Conservation (phyloP, 2,888 invertebrate genomes). For the Hipparchia semele region DNA sequence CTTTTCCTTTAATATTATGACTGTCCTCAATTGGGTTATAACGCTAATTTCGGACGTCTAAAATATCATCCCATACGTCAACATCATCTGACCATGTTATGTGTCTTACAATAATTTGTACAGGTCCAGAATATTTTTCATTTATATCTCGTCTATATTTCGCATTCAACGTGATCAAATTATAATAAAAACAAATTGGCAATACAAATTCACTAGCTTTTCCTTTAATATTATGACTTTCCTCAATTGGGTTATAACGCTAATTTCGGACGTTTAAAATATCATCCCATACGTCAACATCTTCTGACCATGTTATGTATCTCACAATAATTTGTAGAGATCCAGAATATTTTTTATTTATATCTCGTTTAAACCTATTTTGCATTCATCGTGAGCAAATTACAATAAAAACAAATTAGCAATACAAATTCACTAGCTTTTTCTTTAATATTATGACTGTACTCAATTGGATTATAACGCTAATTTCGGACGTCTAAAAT, state of each 20-base stretch:
- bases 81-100: not conserved
- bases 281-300: conserved; percentile 24
- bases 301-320: not conserved
- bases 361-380: not conserved
- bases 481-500: conserved; percentile 33
- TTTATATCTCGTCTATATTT: not conserved
- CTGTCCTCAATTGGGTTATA: conserved; percentile 30
- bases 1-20: conserved; percentile 31
- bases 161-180: too few species aligned
- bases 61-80: conserved; percentile 23
- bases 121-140: not conserved
- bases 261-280: conserved; percentile 31
- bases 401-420: too few species aligned
- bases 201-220: conserved; percentile 23
- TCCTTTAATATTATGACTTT: conserved; percentile 32
- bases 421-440: conserved; percentile 23
- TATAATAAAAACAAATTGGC: too few species aligned
- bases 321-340: not conserved
- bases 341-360: not conserved
- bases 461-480: conserved; percentile 29
- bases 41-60: conserved; percentile 32
- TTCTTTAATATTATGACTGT: conserved; percentile 32
- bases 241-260: conserved; percentile 29
- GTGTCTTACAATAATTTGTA: not conserved
- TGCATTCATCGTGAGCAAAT: too few species aligned